Evolutionary conservation across 1,140 invertebrate genomes (phyloP).

Genomic region (Trialeurodes vaporariorum): DNA sequence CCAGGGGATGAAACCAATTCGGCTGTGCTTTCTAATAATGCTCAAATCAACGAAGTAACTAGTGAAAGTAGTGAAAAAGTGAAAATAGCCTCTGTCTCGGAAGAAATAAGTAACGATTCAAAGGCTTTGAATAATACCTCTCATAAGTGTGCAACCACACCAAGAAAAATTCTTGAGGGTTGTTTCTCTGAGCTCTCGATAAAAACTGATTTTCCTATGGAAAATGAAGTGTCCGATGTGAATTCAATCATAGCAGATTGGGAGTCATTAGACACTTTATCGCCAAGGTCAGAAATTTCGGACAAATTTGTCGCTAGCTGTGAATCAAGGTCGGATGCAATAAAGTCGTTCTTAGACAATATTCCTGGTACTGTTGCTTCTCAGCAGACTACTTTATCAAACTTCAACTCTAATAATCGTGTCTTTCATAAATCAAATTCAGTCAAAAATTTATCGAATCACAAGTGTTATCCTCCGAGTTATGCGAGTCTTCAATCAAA

Average conservation of each 20-base stretch:
- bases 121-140: no score
- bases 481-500: background rate
- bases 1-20: background rate
- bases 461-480: background rate
- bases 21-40: background rate
- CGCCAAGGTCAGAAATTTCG: slow-evolving; percentile 17
- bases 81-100: background rate
- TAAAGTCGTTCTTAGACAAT: background rate
- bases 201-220: background rate
- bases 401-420: background rate
- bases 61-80: background rate
- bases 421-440: background rate
- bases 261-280: slow-evolving; percentile 17
- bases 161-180: background rate
- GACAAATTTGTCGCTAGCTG: slow-evolving; percentile 13
- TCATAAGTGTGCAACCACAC: background rate
- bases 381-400: background rate
- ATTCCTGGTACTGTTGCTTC: background rate
- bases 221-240: slow-evolving; percentile 5
- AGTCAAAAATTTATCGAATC: background rate
- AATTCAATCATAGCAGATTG: slow-evolving; percentile 19
- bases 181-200: background rate
- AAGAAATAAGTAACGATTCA: background rate
- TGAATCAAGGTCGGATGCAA: background rate
- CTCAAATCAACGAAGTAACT: background rate